Conservation (phyloP, 2,888 invertebrate species). For the Drosophila anceps region DNA sequence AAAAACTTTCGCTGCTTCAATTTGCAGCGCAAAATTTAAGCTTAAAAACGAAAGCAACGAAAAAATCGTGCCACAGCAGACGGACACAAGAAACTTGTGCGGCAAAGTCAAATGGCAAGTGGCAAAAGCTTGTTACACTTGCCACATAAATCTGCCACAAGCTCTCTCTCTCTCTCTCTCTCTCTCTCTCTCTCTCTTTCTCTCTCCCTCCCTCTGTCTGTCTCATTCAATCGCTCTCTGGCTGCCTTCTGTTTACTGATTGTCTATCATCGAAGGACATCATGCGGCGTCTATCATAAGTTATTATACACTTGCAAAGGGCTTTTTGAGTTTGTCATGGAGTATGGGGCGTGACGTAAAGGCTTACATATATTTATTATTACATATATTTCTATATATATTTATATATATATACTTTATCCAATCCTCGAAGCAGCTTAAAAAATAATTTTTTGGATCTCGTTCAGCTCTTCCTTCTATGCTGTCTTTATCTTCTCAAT, state of each 20-base stretch:
- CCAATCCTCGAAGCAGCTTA: no score
- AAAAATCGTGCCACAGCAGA: conserved; percentile 20
- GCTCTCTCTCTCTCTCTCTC: neutral
- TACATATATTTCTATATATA: neutral
- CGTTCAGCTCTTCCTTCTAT: no score
- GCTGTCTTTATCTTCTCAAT: no score
- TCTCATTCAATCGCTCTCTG: neutral
- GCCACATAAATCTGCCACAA: conserved; percentile 66
- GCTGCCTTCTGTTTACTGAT: conserved; percentile 46
- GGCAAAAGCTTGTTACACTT: conserved; percentile 71
- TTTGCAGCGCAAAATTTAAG: conserved; percentile 44
- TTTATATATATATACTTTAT: neutral
- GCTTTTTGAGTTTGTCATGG: neutral
- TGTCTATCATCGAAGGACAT: conserved; percentile 77
- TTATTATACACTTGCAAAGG: conserved; percentile 20
- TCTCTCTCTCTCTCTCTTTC: no score
- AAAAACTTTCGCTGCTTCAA: conserved; percentile 72
- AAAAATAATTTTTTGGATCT: no score
- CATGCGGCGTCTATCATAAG: conserved; percentile 34
- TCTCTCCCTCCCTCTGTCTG: neutral
- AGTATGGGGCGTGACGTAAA: no score
- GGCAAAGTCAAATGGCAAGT: conserved; percentile 57
- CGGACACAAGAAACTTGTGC: conserved; percentile 40
- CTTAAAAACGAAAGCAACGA: conserved; percentile 14
- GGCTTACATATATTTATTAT: no score